Evolutionary conservation across 35 echinoderm and acorn worm genomes (phyloP).

Genomic region (Nesometra sesokonis): DNA sequence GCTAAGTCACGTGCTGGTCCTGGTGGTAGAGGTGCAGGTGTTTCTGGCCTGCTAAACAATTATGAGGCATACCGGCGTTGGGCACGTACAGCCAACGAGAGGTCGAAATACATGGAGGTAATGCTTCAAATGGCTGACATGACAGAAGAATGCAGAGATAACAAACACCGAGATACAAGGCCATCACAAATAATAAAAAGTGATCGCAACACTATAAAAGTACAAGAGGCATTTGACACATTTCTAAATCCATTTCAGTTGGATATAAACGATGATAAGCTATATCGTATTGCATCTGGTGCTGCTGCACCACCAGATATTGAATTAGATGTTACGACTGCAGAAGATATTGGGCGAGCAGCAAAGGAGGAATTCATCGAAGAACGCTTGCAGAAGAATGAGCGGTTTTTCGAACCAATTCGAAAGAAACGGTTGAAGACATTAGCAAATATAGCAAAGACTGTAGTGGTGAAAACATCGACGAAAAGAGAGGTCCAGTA

Average conservation of each 20-base stretch:
- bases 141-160: neutral
- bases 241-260: neutral
- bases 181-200: neutral
- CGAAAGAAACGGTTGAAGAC: neutral
- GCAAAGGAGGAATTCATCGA: neutral
- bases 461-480: neutral
- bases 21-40: slow-evolving; percentile 24
- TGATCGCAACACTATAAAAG: neutral
- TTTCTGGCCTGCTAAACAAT: slow-evolving; percentile 35
- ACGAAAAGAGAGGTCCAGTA: neutral
- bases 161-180: neutral
- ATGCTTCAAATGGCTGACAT: slow-evolving; percentile 34
- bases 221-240: neutral
- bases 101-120: slow-evolving; percentile 22
- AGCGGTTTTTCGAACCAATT: neutral
- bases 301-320: neutral
- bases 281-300: neutral
- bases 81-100: slow-evolving; percentile 26
- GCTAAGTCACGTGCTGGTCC: neutral
- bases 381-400: neutral
- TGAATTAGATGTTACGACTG: neutral
- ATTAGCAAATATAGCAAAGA: neutral
- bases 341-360: neutral
- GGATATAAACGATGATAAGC: neutral
- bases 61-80: slow-evolving; percentile 44